phyloP scores from a whole-genome alignment of 2,888 invertebrate species.

The Clivina fossor region DNA sequence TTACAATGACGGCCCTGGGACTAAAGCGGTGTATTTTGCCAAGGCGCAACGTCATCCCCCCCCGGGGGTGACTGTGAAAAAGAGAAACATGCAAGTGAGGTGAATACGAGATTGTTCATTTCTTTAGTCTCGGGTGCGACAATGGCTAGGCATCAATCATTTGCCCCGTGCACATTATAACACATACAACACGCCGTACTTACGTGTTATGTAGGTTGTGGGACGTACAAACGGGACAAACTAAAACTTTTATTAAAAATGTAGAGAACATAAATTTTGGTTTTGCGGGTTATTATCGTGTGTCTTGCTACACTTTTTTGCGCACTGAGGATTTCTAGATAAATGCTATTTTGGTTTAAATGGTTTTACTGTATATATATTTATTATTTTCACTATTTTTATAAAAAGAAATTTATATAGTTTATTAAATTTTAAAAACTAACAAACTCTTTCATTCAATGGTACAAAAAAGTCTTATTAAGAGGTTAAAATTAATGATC shows the following conservation, averaged over 20 bases:
- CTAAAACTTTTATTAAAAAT: slow-evolving; percentile 9
- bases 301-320: not conserved
- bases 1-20: slow-evolving; percentile 3
- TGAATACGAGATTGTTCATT: slow-evolving; percentile 10
- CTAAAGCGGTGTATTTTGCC: too few relatives aligned
- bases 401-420: too few relatives aligned
- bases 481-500: too few relatives aligned
- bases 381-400: too few relatives aligned
- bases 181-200: too few relatives aligned
- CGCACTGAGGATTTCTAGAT: not conserved
- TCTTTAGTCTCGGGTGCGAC: slow-evolving; percentile 6
- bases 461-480: too few relatives aligned
- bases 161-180: not conserved
- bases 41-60: too few relatives aligned
- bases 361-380: too few relatives aligned
- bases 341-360: not conserved
- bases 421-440: too few relatives aligned
- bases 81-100: slow-evolving; percentile 11
- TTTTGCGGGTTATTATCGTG: not conserved
- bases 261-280: slow-evolving; percentile 6
- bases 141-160: slow-evolving; percentile 6
- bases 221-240: not conserved
- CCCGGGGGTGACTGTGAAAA: too few relatives aligned
- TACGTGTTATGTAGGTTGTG: not conserved
- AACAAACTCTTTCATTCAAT: too few relatives aligned